phyloP scores from a whole-genome alignment of 2,888 invertebrate genomes.

The Epinotia bilunana region DNA sequence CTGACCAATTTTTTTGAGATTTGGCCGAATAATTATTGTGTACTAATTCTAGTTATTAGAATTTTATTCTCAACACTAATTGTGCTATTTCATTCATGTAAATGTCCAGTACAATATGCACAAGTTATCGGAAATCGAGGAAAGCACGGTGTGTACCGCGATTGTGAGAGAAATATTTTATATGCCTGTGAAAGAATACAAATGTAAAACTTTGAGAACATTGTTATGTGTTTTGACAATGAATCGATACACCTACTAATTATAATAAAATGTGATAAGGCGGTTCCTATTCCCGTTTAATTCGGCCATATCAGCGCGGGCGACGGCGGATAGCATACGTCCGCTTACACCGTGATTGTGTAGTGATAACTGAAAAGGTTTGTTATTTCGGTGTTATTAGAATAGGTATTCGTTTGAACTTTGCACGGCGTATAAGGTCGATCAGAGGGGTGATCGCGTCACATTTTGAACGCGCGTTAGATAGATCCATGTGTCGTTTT shows the following conservation, averaged over 20 bases:
- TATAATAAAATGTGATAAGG: slow-evolving; percentile 30
- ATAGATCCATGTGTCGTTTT: too few species aligned
- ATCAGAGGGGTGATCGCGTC: too few species aligned
- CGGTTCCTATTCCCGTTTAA: slow-evolving; percentile 31
- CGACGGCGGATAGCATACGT: slow-evolving; percentile 22
- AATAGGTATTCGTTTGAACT: background rate
- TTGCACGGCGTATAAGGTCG: background rate
- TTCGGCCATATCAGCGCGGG: slow-evolving; percentile 30
- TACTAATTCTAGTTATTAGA: too few species aligned
- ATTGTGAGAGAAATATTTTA: background rate
- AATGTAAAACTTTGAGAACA: slow-evolving; percentile 61
- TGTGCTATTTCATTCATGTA: too few species aligned
- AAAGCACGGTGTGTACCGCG: background rate
- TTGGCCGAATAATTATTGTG: too few species aligned
- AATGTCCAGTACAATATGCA: too few species aligned
- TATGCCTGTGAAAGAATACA: background rate
- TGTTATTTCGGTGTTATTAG: slow-evolving; percentile 12
- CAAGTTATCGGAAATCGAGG: too few species aligned
- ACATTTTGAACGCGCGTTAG: too few species aligned
- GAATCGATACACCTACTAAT: slow-evolving; percentile 51
- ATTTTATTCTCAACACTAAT: too few species aligned
- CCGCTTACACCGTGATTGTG: slow-evolving; percentile 17
- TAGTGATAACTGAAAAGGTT: slow-evolving; percentile 5
- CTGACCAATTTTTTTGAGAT: too few species aligned
- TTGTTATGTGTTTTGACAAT: slow-evolving; percentile 43